Evolutionary conservation across 2,113 vertebrate genomes (phyloP).

Genomic region (Polyodon spathula): DNA sequence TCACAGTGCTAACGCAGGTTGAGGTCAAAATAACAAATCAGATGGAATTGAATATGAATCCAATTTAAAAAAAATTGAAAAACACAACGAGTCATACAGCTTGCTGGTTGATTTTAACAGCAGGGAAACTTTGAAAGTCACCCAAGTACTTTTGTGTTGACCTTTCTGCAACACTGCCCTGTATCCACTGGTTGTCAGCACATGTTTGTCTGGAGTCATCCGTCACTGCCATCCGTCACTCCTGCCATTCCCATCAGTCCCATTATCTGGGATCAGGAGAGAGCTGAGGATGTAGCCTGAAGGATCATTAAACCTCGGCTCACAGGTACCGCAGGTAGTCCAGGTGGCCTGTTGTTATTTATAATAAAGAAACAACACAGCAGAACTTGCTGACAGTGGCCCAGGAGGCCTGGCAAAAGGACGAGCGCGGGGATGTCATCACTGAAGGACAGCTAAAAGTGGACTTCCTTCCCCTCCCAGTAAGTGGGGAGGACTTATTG

Average conservation of each 20-base stretch:
- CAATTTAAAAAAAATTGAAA: background rate
- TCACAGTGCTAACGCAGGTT: too few relatives aligned
- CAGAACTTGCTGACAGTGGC: constrained; percentile 77
- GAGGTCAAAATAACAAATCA: background rate
- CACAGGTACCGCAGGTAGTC: constrained; percentile 71
- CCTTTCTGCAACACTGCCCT: constrained; percentile 90
- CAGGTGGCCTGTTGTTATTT: constrained; percentile 99
- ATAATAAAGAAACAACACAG: constrained; percentile 91
- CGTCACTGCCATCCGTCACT: constrained; percentile 90
- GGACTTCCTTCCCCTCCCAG: constrained; percentile 62
- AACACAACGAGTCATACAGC: constrained; percentile 15
- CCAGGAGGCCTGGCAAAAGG: constrained; percentile 67
- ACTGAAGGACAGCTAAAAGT: constrained; percentile 92
- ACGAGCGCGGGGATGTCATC: constrained; percentile 68
- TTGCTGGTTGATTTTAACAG: constrained; percentile 26
- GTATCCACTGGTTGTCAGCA: constrained; percentile 87
- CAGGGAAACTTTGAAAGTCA: constrained; percentile 84
- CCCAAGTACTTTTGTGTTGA: constrained; percentile 69
- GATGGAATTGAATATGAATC: background rate
- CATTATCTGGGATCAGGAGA: constrained; percentile 83
- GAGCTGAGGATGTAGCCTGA: constrained; percentile 66
- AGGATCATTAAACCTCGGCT: constrained; percentile 86
- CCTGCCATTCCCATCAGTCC: constrained; percentile 83
- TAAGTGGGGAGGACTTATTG: constrained; percentile 78
- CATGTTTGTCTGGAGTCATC: constrained; percentile 78